These are phyloP conservation scores for Ciconia nigra DNA, from an alignment of 2,797 vertebrate species.

Conservation along the genomic window DNA sequence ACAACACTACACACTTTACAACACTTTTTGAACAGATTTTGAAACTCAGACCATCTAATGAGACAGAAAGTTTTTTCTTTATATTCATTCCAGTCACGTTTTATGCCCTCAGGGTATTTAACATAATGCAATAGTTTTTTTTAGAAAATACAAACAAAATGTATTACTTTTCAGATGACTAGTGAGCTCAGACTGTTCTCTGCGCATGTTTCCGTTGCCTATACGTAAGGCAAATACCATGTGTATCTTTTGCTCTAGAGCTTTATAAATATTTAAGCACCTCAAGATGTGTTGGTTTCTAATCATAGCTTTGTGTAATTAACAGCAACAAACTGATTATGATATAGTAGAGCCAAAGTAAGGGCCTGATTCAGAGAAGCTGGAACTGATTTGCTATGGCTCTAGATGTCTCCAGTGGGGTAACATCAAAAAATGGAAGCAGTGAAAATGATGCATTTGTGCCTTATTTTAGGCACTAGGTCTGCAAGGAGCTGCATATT, in stretches of 20 bases:
- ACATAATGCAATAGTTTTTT: slow-evolving; percentile 71
- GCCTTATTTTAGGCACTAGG: neutral
- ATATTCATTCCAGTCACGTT: slow-evolving; percentile 72
- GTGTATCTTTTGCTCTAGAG: slow-evolving; percentile 38
- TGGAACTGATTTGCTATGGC: neutral
- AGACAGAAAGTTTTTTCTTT: slow-evolving; percentile 72
- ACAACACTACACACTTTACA: slow-evolving; percentile 77
- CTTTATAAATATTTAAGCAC: slow-evolving; percentile 69
- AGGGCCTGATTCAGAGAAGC: neutral
- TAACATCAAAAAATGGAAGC: neutral
- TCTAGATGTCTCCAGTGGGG: neutral
- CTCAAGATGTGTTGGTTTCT: slow-evolving; percentile 22
- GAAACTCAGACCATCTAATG: slow-evolving; percentile 81
- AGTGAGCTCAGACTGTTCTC: neutral
- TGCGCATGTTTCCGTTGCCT: slow-evolving; percentile 1
- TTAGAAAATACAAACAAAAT: slow-evolving; percentile 51
- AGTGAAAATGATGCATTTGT: neutral
- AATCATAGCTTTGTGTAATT: slow-evolving; percentile 9
- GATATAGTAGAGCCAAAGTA: neutral
- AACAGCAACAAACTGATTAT: neutral
- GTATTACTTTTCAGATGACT: slow-evolving; percentile 46
- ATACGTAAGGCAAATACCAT: neutral
- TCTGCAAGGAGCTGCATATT: neutral
- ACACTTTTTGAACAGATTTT: slow-evolving; percentile 78
- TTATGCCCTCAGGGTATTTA: slow-evolving; percentile 70